These are phyloP conservation scores for Piliocolobus tephrosceles DNA, from an alignment of 2,113 vertebrate species.

Conservation along the genomic window DNA sequence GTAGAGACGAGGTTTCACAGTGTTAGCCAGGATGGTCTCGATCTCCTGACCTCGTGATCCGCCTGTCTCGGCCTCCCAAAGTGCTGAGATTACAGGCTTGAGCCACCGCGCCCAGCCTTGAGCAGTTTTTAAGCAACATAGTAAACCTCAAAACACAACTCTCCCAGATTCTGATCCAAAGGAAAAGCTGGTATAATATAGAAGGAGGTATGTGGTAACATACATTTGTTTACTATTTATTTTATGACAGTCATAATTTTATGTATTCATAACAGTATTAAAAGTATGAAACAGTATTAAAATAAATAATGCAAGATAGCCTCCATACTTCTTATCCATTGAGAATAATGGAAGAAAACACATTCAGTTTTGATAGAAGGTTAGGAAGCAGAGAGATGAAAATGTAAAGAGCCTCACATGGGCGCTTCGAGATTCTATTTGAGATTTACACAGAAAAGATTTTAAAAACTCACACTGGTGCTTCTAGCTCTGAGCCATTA, in stretches of 20 bases:
- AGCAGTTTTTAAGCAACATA: neutral
- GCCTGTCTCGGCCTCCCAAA: no score
- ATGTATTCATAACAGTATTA: neutral
- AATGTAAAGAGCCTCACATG: neutral
- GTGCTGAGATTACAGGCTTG: no score
- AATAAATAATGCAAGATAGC: neutral
- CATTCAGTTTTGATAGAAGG: neutral
- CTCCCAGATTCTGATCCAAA: neutral
- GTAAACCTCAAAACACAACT: conserved; percentile 4
- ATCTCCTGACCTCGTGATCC: no score
- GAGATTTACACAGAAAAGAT: neutral
- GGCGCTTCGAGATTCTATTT: conserved; percentile 7
- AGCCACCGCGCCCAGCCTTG: neutral
- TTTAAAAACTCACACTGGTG: neutral
- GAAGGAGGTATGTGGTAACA: neutral
- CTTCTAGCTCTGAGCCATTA: neutral
- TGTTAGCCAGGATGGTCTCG: no score
- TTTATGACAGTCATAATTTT: neutral
- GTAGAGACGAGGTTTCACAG: no score
- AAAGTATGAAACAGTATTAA: neutral
- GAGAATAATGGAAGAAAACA: neutral
- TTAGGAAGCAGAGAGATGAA: conserved; percentile 44
- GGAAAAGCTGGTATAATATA: neutral
- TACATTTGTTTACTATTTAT: neutral
- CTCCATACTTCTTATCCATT: neutral